A percentile compares a stretch with the other conserved stretches of the same genome.
Evolutionary conservation across 2,888 invertebrate species (phyloP).

Genomic region (Acleris cristana): DNA sequence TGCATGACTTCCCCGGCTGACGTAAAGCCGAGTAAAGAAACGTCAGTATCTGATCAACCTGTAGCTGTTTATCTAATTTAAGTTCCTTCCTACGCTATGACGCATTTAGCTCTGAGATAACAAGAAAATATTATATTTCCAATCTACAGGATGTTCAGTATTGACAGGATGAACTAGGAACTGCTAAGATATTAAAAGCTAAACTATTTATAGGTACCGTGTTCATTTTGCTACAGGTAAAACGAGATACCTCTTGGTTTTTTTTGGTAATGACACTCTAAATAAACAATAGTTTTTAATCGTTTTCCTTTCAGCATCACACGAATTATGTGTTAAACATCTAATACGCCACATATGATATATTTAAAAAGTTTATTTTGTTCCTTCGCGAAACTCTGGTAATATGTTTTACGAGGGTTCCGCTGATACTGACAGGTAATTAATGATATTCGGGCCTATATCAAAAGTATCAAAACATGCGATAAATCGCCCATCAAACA

Average conservation of each 20-base stretch:
- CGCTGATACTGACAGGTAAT: conserved; percentile 25
- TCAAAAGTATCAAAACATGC: conserved; percentile 24
- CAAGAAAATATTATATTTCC: neutral
- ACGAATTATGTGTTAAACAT: no score
- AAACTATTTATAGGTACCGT: no score
- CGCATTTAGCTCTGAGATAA: conserved; percentile 16
- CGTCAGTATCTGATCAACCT: conserved; percentile 18
- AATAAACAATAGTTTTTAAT: no score
- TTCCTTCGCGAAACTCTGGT: neutral
- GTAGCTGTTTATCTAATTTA: conserved; percentile 17
- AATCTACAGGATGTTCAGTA: neutral
- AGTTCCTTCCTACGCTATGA: conserved; percentile 27
- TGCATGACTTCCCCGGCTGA: conserved; percentile 16
- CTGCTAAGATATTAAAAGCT: no score
- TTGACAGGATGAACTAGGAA: no score
- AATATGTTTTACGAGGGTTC: conserved; percentile 6
- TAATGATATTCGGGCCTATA: conserved; percentile 25
- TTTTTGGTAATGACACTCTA: no score
- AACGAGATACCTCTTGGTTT: no score
- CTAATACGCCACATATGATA: no score
- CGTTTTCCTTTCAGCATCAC: no score
- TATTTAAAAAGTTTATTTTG: no score
- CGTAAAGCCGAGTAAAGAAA: conserved; percentile 21
- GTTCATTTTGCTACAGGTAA: no score
- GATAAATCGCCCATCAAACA: conserved; percentile 34